A percentile compares a stretch with the other conserved stretches of the same genome.
These are phyloP conservation scores for Nephrotoma appendiculata DNA, from an alignment of 2,888 invertebrate genomes.

Conservation along the genomic window DNA sequence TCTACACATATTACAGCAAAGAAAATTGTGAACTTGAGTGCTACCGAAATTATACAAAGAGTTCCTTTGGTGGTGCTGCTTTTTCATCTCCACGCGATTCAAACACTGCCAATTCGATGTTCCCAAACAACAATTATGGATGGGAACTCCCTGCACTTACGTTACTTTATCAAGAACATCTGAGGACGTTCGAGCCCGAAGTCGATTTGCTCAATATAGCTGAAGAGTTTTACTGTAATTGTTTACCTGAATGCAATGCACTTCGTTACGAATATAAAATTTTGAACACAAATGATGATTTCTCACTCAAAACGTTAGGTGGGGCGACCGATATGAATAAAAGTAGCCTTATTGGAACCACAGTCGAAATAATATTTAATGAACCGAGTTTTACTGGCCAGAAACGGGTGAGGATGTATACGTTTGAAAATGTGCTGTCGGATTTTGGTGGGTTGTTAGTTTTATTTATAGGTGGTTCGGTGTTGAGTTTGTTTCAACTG, in stretches of 20 bases:
- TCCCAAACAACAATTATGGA: background rate
- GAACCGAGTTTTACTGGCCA: background rate
- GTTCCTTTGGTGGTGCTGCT: background rate
- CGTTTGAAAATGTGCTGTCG: background rate
- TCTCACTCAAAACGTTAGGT: background rate
- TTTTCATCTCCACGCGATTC: constrained; percentile 16
- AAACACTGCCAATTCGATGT: background rate
- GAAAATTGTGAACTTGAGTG: background rate
- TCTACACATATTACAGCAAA: background rate
- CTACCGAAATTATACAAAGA: background rate
- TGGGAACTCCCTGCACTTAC: background rate
- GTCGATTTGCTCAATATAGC: background rate
- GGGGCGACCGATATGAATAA: background rate
- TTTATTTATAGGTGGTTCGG: background rate
- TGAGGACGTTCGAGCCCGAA: background rate
- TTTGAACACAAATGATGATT: background rate
- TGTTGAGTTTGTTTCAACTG: background rate
- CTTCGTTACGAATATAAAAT: background rate
- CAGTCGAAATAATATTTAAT: background rate
- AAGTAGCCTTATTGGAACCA: background rate
- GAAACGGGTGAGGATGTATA: background rate
- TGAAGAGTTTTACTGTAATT: background rate
- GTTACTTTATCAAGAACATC: background rate
- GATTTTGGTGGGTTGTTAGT: background rate
- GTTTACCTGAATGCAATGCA: background rate